These are phyloP conservation scores for Kradibia gibbosae DNA, from an alignment of 1,140 invertebrate species.

Conservation along the genomic window DNA sequence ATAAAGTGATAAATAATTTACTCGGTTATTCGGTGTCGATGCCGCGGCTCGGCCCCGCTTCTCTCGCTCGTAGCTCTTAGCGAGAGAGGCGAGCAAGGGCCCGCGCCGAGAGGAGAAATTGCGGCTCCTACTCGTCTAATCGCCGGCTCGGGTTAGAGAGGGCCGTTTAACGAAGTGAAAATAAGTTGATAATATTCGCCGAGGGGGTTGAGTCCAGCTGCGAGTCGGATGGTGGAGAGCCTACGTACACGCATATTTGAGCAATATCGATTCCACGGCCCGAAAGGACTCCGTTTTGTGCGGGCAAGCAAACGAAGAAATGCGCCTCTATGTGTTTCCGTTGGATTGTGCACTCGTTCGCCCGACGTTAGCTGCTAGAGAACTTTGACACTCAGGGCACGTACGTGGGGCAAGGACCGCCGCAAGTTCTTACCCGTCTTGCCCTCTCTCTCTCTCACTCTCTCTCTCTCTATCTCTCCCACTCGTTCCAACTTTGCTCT, in stretches of 20 bases:
- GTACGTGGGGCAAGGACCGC: conserved; percentile 73
- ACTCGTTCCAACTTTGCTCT: too few relatives aligned
- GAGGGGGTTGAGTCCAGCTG: not conserved
- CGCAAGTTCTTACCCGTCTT: conserved; percentile 66
- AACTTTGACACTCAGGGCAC: conserved; percentile 72
- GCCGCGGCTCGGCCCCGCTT: too few relatives aligned
- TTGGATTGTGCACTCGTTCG: conserved; percentile 58
- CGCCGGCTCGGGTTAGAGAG: conserved; percentile 28
- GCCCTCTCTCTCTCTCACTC: conserved; percentile 54
- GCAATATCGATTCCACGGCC: conserved; percentile 66
- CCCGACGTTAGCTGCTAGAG: conserved; percentile 62
- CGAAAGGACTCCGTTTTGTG: conserved; percentile 67
- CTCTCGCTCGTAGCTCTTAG: too few relatives aligned
- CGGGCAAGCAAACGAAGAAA: not conserved
- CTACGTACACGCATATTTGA: not conserved
- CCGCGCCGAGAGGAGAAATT: conserved; percentile 10
- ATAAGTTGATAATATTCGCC: conserved; percentile 11
- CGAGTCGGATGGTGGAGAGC: too few relatives aligned
- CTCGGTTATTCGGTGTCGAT: too few relatives aligned
- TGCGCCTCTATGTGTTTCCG: conserved; percentile 64
- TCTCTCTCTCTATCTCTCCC: conserved; percentile 47
- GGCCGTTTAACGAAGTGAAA: conserved; percentile 26
- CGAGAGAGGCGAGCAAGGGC: conserved; percentile 1
- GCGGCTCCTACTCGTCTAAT: not conserved
- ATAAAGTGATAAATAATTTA: too few relatives aligned